Percentiles rank a stretch among this genome's conserved stretches.
Evolutionary conservation across 1,140 invertebrate genomes (phyloP).

Genomic region (Daktulosphaira vitifoliae): DNA sequence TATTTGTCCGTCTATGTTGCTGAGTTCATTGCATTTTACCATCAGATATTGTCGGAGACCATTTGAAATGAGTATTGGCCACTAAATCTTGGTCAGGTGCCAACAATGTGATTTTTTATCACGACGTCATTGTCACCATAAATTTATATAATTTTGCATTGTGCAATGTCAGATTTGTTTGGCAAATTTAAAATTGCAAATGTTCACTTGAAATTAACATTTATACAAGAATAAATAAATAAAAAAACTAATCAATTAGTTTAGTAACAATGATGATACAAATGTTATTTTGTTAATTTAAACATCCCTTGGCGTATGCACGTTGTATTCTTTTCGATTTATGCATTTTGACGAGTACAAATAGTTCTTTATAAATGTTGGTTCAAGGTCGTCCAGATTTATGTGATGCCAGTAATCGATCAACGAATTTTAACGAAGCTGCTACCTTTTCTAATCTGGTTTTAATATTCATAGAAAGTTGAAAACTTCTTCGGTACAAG

Average conservation of each 20-base stretch:
- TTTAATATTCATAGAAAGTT: slow-evolving; percentile 10
- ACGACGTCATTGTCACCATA: background rate
- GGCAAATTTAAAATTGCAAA: no score
- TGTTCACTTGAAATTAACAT: background rate
- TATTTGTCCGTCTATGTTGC: background rate
- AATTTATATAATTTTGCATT: background rate
- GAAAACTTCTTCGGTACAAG: background rate
- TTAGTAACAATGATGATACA: no score
- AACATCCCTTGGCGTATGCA: no score
- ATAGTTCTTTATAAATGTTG: slow-evolving; percentile 18
- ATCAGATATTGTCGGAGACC: slow-evolving; percentile 6
- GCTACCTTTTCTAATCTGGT: slow-evolving; percentile 17
- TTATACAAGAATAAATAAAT: no score
- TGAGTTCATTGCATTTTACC: background rate
- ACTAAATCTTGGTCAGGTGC: slow-evolving; percentile 25
- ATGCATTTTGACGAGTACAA: no score
- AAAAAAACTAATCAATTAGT: no score
- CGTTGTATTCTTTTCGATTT: no score
- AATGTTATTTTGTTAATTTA: no score
- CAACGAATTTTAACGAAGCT: slow-evolving; percentile 8
- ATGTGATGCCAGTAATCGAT: slow-evolving; percentile 16
- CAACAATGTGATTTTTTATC: background rate
- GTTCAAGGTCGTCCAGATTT: slow-evolving; percentile 12
- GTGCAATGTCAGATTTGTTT: background rate
- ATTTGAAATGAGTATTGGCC: background rate